A percentile compares a stretch with the other conserved stretches of the same genome.
Conservation (phyloP, 2,113 vertebrate species). For the Garra rufa region DNA sequence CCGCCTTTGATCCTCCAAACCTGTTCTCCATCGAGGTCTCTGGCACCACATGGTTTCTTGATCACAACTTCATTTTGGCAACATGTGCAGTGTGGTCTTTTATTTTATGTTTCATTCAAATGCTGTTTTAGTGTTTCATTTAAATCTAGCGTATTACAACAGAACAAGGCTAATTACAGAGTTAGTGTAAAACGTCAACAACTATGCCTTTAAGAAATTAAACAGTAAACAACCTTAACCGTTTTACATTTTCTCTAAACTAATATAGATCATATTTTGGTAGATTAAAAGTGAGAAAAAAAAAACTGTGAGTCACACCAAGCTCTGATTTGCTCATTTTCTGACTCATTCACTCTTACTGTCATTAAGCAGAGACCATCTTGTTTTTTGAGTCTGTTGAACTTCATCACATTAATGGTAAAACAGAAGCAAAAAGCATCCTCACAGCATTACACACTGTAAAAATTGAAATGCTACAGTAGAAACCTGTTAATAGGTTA, state of each 20-base stretch:
- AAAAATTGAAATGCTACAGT: too few species aligned
- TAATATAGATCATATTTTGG: neutral
- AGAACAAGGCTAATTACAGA: neutral
- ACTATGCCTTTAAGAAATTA: neutral
- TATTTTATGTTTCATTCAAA: neutral
- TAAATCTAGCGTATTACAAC: neutral
- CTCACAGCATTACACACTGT: too few species aligned
- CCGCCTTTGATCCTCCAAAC: conserved; percentile 36
- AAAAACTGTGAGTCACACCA: conserved; percentile 6
- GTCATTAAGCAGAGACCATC: neutral
- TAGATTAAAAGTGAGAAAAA: neutral
- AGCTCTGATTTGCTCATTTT: conserved; percentile 15
- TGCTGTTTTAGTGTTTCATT: neutral
- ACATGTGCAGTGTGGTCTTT: conserved; percentile 4
- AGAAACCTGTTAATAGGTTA: too few species aligned
- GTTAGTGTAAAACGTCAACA: neutral
- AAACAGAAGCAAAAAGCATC: neutral
- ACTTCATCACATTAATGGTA: conserved; percentile 1
- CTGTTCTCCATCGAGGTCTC: conserved; percentile 6
- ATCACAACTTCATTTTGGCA: conserved; percentile 25
- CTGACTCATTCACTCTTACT: conserved; percentile 12
- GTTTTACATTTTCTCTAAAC: neutral
- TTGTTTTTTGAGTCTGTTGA: conserved; percentile 16
- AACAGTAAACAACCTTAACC: neutral
- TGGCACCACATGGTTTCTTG: conserved; percentile 29